phyloP scores from a whole-genome alignment of 1,140 invertebrate species.

The Drosophila prosaltans region DNA sequence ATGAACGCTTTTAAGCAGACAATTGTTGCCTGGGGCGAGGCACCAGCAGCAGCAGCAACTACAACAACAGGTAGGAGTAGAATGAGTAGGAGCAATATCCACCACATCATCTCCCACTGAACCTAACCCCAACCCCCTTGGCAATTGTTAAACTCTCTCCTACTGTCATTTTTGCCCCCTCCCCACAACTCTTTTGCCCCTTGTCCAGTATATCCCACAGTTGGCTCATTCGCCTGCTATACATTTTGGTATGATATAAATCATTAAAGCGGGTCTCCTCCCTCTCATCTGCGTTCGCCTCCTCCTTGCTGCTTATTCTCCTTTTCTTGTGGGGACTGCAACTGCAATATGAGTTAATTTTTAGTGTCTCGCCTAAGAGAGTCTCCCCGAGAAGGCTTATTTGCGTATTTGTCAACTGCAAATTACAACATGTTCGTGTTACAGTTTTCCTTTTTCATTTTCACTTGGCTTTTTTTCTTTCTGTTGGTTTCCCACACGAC shows the following conservation, averaged over 20 bases:
- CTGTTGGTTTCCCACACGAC: slow-evolving; percentile 56
- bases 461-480: slow-evolving; percentile 34
- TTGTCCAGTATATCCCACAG: not conserved
- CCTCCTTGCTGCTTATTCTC: not conserved
- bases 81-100: not conserved
- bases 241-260: slow-evolving; percentile 58
- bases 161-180: not conserved
- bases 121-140: not conserved
- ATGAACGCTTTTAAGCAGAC: slow-evolving; percentile 81
- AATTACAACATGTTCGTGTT: slow-evolving; percentile 64
- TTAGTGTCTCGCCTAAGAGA: slow-evolving; percentile 32
- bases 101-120: not conserved
- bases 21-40: slow-evolving; percentile 75
- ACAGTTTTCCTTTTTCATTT: slow-evolving; percentile 29
- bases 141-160: not conserved
- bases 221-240: not conserved
- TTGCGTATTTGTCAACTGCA: slow-evolving; percentile 81
- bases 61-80: slow-evolving; percentile 35
- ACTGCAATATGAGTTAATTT: slow-evolving; percentile 78
- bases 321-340: slow-evolving; percentile 10
- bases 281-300: not conserved
- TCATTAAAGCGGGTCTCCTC: slow-evolving; percentile 30
- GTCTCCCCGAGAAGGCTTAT: slow-evolving; percentile 41
- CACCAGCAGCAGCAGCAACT: slow-evolving; percentile 48
- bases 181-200: not conserved